Evolutionary conservation across 1,140 invertebrate genomes (phyloP).

Genomic region (Rhyzopertha dominica): DNA sequence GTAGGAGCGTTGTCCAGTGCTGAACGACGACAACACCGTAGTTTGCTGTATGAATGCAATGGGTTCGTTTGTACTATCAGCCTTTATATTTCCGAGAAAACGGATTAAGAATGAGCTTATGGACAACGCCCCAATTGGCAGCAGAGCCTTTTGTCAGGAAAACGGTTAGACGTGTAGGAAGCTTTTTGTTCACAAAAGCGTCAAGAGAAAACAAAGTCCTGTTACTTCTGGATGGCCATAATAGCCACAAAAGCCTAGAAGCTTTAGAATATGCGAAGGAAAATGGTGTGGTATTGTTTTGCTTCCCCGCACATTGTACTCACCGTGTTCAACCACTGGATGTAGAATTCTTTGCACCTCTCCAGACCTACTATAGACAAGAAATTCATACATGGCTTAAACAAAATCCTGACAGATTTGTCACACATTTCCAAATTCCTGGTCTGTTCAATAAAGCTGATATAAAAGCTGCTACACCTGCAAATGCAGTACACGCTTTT

Average conservation of each 20-base stretch:
- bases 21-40: too few species aligned
- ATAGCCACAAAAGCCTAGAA: constrained; percentile 29
- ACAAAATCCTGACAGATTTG: constrained; percentile 26
- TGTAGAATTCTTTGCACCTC: constrained; percentile 38
- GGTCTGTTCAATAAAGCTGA: constrained; percentile 35
- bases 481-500: constrained; percentile 37
- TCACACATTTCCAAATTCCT: constrained; percentile 35
- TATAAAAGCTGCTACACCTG: constrained; percentile 30
- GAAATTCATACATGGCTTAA: constrained; percentile 24
- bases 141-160: constrained; percentile 20
- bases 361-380: constrained; percentile 29
- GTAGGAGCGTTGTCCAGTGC: too few species aligned
- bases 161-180: constrained; percentile 22
- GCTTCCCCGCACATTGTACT: constrained; percentile 23
- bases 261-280: constrained; percentile 18
- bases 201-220: constrained; percentile 33
- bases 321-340: constrained; percentile 42
- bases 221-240: constrained; percentile 38
- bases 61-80: too few species aligned
- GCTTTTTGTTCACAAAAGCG: constrained; percentile 32
- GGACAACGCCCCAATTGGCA: too few species aligned
- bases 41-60: too few species aligned
- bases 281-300: constrained; percentile 21
- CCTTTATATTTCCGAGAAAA: too few species aligned
- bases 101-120: too few species aligned